These are phyloP conservation scores for Tylochromis polylepis DNA, from an alignment of 2,113 vertebrate genomes.

Conservation along the genomic window DNA sequence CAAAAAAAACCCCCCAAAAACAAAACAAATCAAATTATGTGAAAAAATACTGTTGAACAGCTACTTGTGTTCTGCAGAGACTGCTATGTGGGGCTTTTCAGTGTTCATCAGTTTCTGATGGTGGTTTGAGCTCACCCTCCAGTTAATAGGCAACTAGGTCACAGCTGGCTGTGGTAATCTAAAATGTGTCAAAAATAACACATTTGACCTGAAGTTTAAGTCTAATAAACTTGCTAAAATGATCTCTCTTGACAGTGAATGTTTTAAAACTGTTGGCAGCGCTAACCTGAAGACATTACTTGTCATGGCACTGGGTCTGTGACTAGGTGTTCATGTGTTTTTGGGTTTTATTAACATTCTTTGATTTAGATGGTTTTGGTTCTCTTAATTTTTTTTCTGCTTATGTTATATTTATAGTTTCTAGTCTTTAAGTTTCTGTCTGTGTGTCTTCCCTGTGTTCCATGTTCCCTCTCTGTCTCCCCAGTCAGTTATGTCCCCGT, in stretches of 20 bases:
- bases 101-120: not conserved
- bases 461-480: too few species aligned
- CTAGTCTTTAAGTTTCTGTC: too few species aligned
- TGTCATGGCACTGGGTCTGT: too few species aligned
- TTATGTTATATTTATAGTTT: too few species aligned
- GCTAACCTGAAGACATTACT: not conserved
- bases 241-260: not conserved
- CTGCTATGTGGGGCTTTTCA: not conserved
- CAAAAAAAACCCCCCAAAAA: fast-evolving
- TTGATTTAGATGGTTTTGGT: too few species aligned
- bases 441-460: too few species aligned
- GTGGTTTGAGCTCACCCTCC: not conserved
- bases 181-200: not conserved
- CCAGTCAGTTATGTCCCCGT: too few species aligned
- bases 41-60: not conserved
- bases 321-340: too few species aligned
- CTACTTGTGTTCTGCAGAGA: not conserved
- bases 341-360: too few species aligned
- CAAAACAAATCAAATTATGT: not conserved
- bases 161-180: not conserved
- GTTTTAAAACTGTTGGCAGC: not conserved
- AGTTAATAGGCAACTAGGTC: not conserved
- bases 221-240: not conserved
- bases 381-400: too few species aligned
- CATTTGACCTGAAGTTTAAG: not conserved